phyloP scores from a whole-genome alignment of 2,113 vertebrate genomes.

The Pangasianodon gigas region DNA sequence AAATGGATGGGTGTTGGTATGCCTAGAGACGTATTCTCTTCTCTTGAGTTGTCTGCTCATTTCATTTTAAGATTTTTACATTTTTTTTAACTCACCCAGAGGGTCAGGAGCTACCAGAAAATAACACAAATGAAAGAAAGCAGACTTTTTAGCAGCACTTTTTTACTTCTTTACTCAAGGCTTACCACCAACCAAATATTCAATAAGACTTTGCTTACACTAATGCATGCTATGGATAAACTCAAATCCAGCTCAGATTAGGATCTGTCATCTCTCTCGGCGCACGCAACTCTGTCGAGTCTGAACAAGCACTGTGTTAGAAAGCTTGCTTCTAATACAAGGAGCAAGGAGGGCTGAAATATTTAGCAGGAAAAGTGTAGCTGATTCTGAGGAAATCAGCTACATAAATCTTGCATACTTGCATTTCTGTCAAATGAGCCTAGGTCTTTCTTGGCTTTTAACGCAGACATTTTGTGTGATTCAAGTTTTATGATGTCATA shows the following conservation, averaged over 20 bases:
- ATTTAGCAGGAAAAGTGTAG: conserved; percentile 53
- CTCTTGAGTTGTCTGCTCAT: background rate
- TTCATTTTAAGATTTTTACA: conserved; percentile 7
- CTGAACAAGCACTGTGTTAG: conserved; percentile 47
- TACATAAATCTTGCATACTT: conserved; percentile 56
- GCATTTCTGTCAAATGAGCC: background rate
- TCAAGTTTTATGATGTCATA: conserved; percentile 42
- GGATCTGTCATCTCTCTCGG: background rate
- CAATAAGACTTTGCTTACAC: background rate
- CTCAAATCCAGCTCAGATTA: background rate
- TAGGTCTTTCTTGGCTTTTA: background rate
- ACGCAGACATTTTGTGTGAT: conserved; percentile 32
- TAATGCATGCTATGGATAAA: background rate
- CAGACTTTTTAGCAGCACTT: background rate
- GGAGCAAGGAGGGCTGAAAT: conserved; percentile 53
- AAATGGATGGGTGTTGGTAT: conserved; percentile 30
- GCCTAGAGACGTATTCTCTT: conserved; percentile 14
- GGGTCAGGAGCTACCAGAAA: background rate
- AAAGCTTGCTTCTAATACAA: conserved; percentile 38
- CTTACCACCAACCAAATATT: background rate
- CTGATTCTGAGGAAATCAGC: conserved; percentile 53
- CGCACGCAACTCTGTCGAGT: background rate
- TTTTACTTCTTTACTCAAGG: background rate
- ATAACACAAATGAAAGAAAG: conserved; percentile 14
- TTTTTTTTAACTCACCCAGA: conserved; percentile 12